Evolutionary conservation across 2,797 vertebrate species (phyloP), one percentile per base, ranked within the genome.

Genomic region (Clarias platycephalus): DNA sequence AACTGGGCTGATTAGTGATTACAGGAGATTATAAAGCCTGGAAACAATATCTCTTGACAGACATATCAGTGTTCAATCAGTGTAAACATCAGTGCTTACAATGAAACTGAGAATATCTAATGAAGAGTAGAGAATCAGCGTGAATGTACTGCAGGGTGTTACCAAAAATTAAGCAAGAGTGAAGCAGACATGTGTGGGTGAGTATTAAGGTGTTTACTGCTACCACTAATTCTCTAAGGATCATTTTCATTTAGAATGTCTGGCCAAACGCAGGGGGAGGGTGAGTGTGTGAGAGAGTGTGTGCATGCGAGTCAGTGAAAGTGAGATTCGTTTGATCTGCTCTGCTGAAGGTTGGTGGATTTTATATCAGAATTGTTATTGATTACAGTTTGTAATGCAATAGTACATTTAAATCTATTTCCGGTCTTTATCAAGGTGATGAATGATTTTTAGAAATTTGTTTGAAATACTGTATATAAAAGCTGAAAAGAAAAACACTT

Each of bases 1-100:
- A 87, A 87, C 63, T 83, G 93, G 91, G 87, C 90, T 93, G 92
- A 94, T 94, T 94, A 95, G 93, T 93, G 94, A 94, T 93, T 94
- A 95, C 90, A 92, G 87, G 87, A 90, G 94, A 95, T 96, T 96
- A 95, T 88, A 49, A 85, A 82, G 87, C 87, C 86, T 90, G 75
- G 91, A 88, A 66, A 83, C 55, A 80, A 89, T 91, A 88, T 86
- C 87, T 90, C 49, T 80, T 8, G 40, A 44, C 74, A 77, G 22
- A 72, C 75, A 80, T 57, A 22, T 60, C 78, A n/a, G 31, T 78
- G 86, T 84, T 82, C 82, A 83, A 80, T 76, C 70, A 75, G 79
- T 34, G 44, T 77, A 79, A 81, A 53, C 16, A 64, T 60, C 44
- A 49, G 34, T 60, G 60, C 20, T 70, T 20, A 62, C 77, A 85